Evolutionary conservation across 2,797 vertebrate genomes (phyloP).

Genomic region (Hypotaenidia philippensis): DNA sequence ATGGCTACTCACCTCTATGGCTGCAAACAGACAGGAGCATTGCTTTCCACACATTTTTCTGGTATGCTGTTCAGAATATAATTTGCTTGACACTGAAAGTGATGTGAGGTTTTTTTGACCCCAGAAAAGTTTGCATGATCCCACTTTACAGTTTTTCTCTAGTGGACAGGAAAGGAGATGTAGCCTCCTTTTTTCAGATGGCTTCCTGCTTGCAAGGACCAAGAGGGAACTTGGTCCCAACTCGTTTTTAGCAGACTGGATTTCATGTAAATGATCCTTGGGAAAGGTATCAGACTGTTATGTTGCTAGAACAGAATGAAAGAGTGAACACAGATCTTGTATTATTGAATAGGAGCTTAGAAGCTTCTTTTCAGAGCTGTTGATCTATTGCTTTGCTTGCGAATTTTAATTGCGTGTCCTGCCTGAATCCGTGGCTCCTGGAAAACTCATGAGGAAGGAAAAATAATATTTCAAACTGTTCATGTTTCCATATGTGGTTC

Average conservation of each 20-base stretch:
- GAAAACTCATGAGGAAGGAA: not conserved
- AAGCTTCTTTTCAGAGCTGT: not conserved
- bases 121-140: not conserved
- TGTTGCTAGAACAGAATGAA: not conserved
- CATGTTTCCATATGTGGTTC: not conserved
- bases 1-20: not conserved
- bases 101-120: not conserved
- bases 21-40: not conserved
- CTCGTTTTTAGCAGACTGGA: not conserved
- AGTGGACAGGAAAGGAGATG: not conserved
- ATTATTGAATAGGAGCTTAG: not conserved
- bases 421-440: not conserved
- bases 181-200: rapidly evolving
- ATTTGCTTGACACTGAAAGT: not conserved
- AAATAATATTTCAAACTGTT: not conserved
- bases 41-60: not conserved
- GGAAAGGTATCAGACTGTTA: not conserved
- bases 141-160: not conserved
- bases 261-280: not conserved
- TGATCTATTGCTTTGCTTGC: not conserved
- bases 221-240: not conserved
- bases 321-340: not conserved
- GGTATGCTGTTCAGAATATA: not conserved
- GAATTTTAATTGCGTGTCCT: not conserved
- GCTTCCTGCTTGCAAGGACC: not conserved